phyloP scores from a whole-genome alignment of 2,888 invertebrate species.

The Leptodirus hochenwartii region DNA sequence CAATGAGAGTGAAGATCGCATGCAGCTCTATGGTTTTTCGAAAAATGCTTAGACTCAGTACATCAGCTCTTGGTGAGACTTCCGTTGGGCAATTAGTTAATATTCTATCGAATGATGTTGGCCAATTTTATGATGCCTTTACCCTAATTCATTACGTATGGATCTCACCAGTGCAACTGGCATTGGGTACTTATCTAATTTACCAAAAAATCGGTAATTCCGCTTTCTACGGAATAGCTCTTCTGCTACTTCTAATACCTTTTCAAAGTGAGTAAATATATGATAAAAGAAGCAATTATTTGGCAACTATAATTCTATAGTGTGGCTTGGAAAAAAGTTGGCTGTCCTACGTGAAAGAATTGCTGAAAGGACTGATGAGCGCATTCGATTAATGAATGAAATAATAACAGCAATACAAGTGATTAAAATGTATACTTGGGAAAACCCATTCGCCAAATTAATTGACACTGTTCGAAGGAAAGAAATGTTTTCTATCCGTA shows the following conservation, averaged over 20 bases:
- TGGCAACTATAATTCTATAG: slow-evolving; percentile 26
- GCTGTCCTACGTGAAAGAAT: slow-evolving; percentile 54
- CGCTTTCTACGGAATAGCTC: slow-evolving; percentile 33
- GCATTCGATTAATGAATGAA: slow-evolving; percentile 83
- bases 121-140: no score
- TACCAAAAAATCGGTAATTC: slow-evolving; percentile 34
- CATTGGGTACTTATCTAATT: no score
- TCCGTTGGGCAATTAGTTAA: slow-evolving; percentile 53
- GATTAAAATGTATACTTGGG: slow-evolving; percentile 87
- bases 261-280: slow-evolving; percentile 29
- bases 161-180: no score
- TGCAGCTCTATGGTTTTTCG: slow-evolving; percentile 70
- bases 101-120: no score
- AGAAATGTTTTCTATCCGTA: no score
- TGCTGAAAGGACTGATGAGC: slow-evolving; percentile 70
- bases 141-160: slow-evolving; percentile 53
- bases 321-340: slow-evolving; percentile 53
- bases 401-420: slow-evolving; percentile 69
- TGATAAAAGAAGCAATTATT: no score
- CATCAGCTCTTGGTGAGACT: no score
- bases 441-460: slow-evolving; percentile 59
- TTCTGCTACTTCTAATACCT: slow-evolving; percentile 29
- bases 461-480: slow-evolving; percentile 56
- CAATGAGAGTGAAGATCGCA: slow-evolving; percentile 71
- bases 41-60: slow-evolving; percentile 35